These are phyloP conservation scores for Dasypogon diadema DNA, from an alignment of 2,888 invertebrate species.

Conservation along the genomic window DNA sequence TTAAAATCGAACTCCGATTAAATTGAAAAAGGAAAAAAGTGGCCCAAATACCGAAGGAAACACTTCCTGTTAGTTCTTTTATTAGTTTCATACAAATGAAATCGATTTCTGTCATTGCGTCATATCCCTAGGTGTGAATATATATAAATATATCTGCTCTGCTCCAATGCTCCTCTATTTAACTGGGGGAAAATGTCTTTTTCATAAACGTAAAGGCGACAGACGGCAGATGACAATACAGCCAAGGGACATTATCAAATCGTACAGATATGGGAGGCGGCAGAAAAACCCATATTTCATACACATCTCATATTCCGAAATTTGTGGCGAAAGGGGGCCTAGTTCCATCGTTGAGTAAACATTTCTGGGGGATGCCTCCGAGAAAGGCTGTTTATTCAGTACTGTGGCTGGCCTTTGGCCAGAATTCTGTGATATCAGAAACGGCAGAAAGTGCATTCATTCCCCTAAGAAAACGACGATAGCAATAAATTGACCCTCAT, in stretches of 20 bases:
- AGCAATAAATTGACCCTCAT: slow-evolving; percentile 34
- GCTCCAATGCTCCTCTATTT: background rate
- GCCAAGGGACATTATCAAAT: background rate
- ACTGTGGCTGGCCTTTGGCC: slow-evolving; percentile 24
- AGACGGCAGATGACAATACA: background rate
- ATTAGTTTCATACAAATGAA: background rate
- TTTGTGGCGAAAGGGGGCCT: background rate
- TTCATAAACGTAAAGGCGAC: background rate
- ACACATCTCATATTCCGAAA: slow-evolving; percentile 18
- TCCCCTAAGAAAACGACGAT: slow-evolving; percentile 22
- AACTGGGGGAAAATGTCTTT: background rate
- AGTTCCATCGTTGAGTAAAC: slow-evolving; percentile 8
- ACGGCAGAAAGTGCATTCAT: slow-evolving; percentile 21
- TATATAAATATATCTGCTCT: background rate
- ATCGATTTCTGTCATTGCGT: background rate
- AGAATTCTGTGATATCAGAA: slow-evolving; percentile 26
- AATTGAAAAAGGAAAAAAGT: too few relatives aligned
- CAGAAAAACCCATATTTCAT: slow-evolving; percentile 5
- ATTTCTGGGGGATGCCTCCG: background rate
- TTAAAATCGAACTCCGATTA: too few relatives aligned
- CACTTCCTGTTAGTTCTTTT: background rate
- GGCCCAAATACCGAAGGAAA: too few relatives aligned
- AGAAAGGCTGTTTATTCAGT: slow-evolving; percentile 12
- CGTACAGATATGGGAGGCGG: background rate
- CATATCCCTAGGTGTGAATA: background rate